These are phyloP conservation scores for Drosophila parvula DNA, from an alignment of 1,140 invertebrate species.

Conservation along the genomic window DNA sequence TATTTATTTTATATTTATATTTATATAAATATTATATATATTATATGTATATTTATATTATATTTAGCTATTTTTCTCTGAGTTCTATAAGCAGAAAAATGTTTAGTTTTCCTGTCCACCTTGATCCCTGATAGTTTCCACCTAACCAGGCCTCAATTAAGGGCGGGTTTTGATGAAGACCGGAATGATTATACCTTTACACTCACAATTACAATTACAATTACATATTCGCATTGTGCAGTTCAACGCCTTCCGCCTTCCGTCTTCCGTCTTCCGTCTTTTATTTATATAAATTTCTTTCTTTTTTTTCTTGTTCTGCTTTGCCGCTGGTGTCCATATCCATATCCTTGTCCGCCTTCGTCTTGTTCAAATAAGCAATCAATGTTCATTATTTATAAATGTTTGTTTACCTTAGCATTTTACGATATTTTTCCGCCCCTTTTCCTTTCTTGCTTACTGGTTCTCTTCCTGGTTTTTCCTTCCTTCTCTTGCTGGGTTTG, in stretches of 20 bases:
- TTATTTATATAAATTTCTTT: not conserved
- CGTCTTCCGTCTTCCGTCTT: not conserved
- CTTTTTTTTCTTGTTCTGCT: not conserved
- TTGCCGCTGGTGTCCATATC: constrained; percentile 2
- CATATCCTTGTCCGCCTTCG: constrained; percentile 48
- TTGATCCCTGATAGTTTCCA: constrained; percentile 4
- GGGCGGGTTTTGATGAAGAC: constrained; percentile 25
- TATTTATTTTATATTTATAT: too few relatives aligned
- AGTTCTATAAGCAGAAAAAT: not conserved
- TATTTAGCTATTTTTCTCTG: too few relatives aligned
- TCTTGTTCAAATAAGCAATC: constrained; percentile 75
- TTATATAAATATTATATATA: too few relatives aligned
- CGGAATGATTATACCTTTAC: constrained; percentile 11
- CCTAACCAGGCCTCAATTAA: constrained; percentile 59
- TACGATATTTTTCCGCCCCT: constrained; percentile 46
- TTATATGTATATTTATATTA: too few relatives aligned
- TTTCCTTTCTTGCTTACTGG: not conserved
- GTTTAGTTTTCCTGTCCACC: not conserved
- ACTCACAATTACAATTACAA: constrained; percentile 13
- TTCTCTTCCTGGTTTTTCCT: constrained; percentile 13
- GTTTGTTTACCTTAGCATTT: constrained; percentile 70
- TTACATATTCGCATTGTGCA: constrained; percentile 27
- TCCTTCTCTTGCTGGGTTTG: not conserved
- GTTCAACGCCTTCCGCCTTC: constrained; percentile 15
- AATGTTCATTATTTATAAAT: constrained; percentile 81